Conservation (phyloP, 2,113 vertebrate genomes). For the Nyctereutes procyonoides region DNA sequence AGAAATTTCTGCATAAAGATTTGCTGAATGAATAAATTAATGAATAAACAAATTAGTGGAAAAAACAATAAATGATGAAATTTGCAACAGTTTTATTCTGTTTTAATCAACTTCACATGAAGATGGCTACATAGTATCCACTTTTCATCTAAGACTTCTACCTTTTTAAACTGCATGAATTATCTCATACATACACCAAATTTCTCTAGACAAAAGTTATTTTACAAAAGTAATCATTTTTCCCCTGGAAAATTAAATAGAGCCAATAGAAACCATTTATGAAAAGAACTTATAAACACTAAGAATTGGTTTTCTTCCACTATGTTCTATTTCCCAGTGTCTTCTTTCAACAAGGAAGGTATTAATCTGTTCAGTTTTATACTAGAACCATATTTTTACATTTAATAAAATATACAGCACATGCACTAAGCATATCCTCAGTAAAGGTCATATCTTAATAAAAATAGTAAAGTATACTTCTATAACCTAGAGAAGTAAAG, state of each 20-base stretch:
- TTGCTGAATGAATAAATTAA: slow-evolving; percentile 25
- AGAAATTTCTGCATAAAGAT: not conserved
- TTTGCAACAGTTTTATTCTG: not conserved
- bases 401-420: slow-evolving; percentile 82
- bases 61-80: not conserved
- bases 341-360: slow-evolving; percentile 63
- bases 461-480: slow-evolving; percentile 74
- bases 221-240: slow-evolving; percentile 45
- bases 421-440: slow-evolving; percentile 75
- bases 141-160: not conserved
- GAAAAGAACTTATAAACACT: not conserved
- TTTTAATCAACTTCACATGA: not conserved
- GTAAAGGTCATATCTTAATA: slow-evolving; percentile 78
- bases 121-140: not conserved
- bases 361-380: slow-evolving; percentile 83
- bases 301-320: slow-evolving; percentile 42
- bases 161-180: not conserved
- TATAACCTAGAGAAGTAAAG: slow-evolving; percentile 79
- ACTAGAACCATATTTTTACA: slow-evolving; percentile 80
- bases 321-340: slow-evolving; percentile 52
- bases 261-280: slow-evolving; percentile 12
- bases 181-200: not conserved
- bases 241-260: slow-evolving; percentile 33
- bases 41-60: not conserved
- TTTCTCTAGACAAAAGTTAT: slow-evolving; percentile 24